Base-by-base conservation (phyloP, 2,888 invertebrate species). In the Bombylius major region DNA sequence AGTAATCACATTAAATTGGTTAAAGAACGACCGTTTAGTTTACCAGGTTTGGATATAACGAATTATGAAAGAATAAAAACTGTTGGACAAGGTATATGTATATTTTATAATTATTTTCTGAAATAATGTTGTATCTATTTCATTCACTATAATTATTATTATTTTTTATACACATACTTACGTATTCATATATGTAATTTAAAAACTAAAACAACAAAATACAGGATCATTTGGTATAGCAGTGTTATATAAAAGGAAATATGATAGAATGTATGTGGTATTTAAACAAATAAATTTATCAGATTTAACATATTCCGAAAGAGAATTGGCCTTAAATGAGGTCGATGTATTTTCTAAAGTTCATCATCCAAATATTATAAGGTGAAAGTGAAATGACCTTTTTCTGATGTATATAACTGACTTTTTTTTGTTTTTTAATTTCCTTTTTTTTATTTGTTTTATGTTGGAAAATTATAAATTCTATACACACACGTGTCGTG, bases 201-300 rank as follows among this genome's bases (percentile, higher is more conserved):
- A n/a, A n/a, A n/a, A n/a, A n/a, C n/a, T n/a, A n/a, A n/a, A n/a
- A n/a, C 1, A 23, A 23, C 23, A 23, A 23, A 23, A 23, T 23
- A 23, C 3, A 66, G 81, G 82, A 11, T 84, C 86, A 1, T 87
- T 85, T 70, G 87, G 86, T 5, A 82, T 82, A 12, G 87, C 86
- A 7, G 78, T 83, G 2, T 69, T 87, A 13, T 87, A 85, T 67
- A 75, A 78, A 34, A 78, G 82, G 52, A 77, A 79, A 60, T 75
- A 77, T 44, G 84, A 84, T 65, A 81, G 81, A 51, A 77, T 78
- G 56, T 67, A 81, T 46, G 83, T 87, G 23, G 85, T 88, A 5
- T 78, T 88, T 54, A 88, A 87, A 66, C 86, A 87, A 69, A 83
- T 88, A 51, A 83, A 84, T 67, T 77, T 86, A 70, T 77, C 79